Conservation (phyloP, 2,113 vertebrate genomes). For the Plestiodon gilberti region DNA sequence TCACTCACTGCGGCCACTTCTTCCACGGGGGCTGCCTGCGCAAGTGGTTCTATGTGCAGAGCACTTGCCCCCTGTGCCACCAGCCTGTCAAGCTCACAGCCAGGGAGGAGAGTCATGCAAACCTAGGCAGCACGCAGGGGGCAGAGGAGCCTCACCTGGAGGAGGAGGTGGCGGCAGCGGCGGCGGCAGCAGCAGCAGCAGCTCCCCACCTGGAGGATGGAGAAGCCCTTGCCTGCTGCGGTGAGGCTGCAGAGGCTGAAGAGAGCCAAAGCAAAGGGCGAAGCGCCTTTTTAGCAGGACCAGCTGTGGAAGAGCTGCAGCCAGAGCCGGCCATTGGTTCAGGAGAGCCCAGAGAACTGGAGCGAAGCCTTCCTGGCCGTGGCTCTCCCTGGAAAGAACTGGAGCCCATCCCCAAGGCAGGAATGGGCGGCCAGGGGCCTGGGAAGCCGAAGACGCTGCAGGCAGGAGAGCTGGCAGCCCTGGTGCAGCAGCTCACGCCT, state of each 20-base stretch:
- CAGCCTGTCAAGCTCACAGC: conserved; percentile 63
- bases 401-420: fast-evolving
- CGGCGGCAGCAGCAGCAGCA: fast-evolving
- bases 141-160: not conserved
- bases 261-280: not conserved
- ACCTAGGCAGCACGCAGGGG: fast-evolving
- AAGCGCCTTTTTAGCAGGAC: fast-evolving
- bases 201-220: not conserved
- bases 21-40: conserved; percentile 86
- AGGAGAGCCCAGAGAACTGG: fast-evolving
- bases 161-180: not conserved
- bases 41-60: conserved; percentile 89
- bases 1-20: conserved; percentile 85
- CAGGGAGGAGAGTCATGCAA: fast-evolving
- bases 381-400: not conserved
- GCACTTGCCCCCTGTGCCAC: conserved; percentile 89
- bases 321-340: fast-evolving
- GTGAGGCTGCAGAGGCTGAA: not conserved
- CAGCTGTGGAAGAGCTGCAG: too few species aligned
- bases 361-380: not conserved
- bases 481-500: not conserved
- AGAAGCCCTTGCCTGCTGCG: fast-evolving
- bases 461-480: not conserved
- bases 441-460: fast-evolving
- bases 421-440: fast-evolving